A percentile compares a stretch with the other conserved stretches of the same genome.
These are phyloP conservation scores for Oedothorax gibbosus DNA, from an alignment of 1,140 invertebrate species.

Conservation along the genomic window DNA sequence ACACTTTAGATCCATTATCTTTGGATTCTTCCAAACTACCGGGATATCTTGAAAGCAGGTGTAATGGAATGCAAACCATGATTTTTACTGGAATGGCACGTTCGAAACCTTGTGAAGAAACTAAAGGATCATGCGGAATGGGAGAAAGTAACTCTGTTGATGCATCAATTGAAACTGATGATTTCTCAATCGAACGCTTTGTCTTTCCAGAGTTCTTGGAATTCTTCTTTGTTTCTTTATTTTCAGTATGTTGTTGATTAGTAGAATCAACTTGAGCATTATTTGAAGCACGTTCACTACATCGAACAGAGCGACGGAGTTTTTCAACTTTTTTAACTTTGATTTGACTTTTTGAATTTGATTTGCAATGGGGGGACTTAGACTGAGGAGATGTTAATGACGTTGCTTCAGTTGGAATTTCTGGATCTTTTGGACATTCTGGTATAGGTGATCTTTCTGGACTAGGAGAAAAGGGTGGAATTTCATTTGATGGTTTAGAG, in stretches of 20 bases:
- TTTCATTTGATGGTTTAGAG: background rate
- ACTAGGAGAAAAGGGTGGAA: constrained; percentile 32
- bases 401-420: background rate
- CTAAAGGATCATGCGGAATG: constrained; percentile 45
- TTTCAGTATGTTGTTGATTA: background rate
- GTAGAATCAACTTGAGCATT: constrained; percentile 1
- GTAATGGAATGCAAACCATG: constrained; percentile 54
- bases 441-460: constrained; percentile 26
- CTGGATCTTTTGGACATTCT: constrained; percentile 21
- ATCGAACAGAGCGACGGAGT: constrained; percentile 35
- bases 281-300: constrained; percentile 51
- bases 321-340: constrained; percentile 40
- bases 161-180: constrained; percentile 5
- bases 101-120: constrained; percentile 9
- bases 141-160: constrained; percentile 32
- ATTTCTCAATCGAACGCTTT: constrained; percentile 18
- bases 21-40: background rate
- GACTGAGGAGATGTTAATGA: background rate
- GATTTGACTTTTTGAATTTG: background rate
- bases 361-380: background rate
- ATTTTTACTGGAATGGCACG: constrained; percentile 46
- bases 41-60: constrained; percentile 31
- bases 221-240: constrained; percentile 4
- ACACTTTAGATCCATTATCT: background rate
- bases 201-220: constrained; percentile 23